Base-by-base conservation (phyloP, 1,140 invertebrate species). In the Zelostemma sp. region DNA sequence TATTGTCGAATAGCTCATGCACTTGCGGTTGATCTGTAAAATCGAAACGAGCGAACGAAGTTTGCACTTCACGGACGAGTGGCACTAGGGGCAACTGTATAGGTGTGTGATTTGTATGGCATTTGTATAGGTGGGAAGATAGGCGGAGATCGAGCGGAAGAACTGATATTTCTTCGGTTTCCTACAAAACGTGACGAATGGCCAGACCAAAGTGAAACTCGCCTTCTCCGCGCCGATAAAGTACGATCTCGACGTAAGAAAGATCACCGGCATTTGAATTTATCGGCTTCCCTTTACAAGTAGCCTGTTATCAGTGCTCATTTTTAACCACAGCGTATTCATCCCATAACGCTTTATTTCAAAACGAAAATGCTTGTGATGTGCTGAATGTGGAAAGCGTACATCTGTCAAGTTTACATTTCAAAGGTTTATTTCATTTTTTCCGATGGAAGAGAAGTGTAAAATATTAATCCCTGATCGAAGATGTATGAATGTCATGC, bases 81-180 rank as follows among this genome's bases (percentile, higher is more conserved):
- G 35, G 17, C 45, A 40, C 28, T 28, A 15, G 28, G 51, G 46
- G 47, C 51, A 58, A 64, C 59, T 33, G 33, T 40, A 63, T 59
- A 43, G 48, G 6, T 19, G 41, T 15, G 63, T 63, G 55, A 66
- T 73, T 70, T 72, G 62, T 67, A 41, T 35, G 55, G 14, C 41
- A 46, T 33, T 49, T 16, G 17, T 45, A 53, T 68, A 67, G 54
- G 49, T 55, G 45, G 21, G 12, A 38, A 25, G 49, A 48, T 48
- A 21, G 41, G 47, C 16, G 54, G 28, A 50, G 47, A 18, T 63
- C 43, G 38, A 21, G 9, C 46, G 48, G 58, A 60, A 54, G 56
- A 33, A 47, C 35, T 61, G 54, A 73, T 75, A 75, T 73, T 64
- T 68, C 60, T 65, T 49, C 50, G 62, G 41, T 63, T 73, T 74